Conservation (phyloP, 2,113 vertebrate species). For the Plectropomus leopardus region DNA sequence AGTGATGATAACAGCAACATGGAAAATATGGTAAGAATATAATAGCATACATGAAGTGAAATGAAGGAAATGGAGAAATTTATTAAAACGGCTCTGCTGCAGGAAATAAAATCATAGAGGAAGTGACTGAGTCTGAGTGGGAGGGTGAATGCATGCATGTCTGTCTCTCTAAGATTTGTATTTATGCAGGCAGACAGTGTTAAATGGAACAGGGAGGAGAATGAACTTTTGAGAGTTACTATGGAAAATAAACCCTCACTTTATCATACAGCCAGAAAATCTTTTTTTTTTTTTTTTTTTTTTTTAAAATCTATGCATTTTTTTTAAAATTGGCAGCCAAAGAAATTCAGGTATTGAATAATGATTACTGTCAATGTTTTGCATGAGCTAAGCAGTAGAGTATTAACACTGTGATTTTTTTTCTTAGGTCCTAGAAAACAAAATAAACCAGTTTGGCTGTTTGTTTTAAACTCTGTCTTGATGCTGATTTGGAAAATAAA, state of each 20-base stretch:
- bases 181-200: conserved; percentile 19
- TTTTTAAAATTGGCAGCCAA: not conserved
- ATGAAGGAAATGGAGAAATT: conserved; percentile 38
- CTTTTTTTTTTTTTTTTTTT: too few species aligned
- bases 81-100: conserved; percentile 47
- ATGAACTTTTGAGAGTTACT: conserved; percentile 2
- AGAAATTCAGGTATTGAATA: not conserved
- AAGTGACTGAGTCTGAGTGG: conserved; percentile 25
- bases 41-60: not conserved
- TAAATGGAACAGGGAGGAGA: conserved; percentile 19
- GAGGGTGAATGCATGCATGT: conserved; percentile 29
- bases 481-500: conserved; percentile 53
- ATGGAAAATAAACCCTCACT: not conserved
- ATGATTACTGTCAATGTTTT: not conserved
- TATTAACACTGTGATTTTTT: not conserved
- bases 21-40: conserved; percentile 21
- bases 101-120: conserved; percentile 55
- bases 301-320: not conserved
- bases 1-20: conserved; percentile 22
- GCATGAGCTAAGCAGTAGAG: not conserved
- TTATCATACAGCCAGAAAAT: not conserved
- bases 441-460: conserved; percentile 10
- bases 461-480: conserved; percentile 8
- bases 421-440: conserved; percentile 14
- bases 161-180: conserved; percentile 8